Evolutionary conservation across 2,113 vertebrate species (phyloP), one percentile per base, ranked within the genome.

Genomic region (Apeltes quadracus): DNA sequence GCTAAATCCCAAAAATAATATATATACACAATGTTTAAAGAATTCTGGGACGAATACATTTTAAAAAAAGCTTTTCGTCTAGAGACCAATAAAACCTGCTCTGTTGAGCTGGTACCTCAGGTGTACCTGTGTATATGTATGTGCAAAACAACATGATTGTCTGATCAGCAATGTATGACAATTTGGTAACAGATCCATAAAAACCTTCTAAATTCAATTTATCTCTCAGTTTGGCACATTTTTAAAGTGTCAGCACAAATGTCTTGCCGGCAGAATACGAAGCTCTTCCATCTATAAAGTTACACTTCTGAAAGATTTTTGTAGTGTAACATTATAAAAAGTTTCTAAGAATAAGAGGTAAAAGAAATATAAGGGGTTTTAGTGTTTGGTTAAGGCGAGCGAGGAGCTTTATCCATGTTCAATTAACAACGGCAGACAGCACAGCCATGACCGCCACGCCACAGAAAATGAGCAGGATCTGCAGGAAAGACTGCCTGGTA

Each of bases 381-480:
- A 18, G 23, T 68, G 18, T 87, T 75, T 81, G 51, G 55, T 79
- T 76, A 59, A 78, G 75, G 69, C 34, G 32, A 76, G 44, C 51
- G 20, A 22, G 6, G 34, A 8, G 15, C 13, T 29, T 41, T 23
- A 1, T 71, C 75, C 50, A 14, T 55, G 74, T 87, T 93, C 92
- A 96, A 63, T 95, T 95, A 0, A 94, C 89, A 13, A 95, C 90
- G 41, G 92, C 77, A 0, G 97, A 95, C 51, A 98, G 92, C 73
- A 96, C 83, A 79, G 95, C 95, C 96, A 98, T 98, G 88, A 96
- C 94, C 23, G 93, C 89, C 59, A 98, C 94, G 36, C 98, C 97
- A 9, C 89, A 86, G 86, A 95, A 93, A 59, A 99, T 93, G 83
- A 99, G 94, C 53, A 97, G 89, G 70, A 98, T 92, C 76, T 99